A percentile compares a stretch with the other conserved stretches of the same genome.
phyloP scores from a whole-genome alignment of 1,140 invertebrate species.

The Cydia strobilella region DNA sequence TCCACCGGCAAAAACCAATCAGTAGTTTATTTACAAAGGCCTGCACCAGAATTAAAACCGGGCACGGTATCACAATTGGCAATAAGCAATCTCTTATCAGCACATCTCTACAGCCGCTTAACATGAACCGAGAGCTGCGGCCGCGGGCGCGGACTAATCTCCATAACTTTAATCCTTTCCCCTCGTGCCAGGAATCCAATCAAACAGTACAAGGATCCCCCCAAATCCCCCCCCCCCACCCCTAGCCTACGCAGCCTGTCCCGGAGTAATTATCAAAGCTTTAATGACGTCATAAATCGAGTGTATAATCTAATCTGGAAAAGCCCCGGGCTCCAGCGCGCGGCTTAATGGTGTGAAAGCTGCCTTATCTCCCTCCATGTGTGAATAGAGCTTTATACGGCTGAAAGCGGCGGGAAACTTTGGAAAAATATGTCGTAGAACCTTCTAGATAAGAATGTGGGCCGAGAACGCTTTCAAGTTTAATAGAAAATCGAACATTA shows the following conservation, averaged over 20 bases:
- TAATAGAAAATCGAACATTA: conserved; percentile 80
- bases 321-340: conserved; percentile 78
- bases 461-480: conserved; percentile 77
- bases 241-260: conserved; percentile 77
- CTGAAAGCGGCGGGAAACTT: conserved; percentile 79
- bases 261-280: conserved; percentile 81
- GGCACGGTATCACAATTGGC: conserved; percentile 75
- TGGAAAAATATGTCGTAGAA: conserved; percentile 79
- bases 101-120: conserved; percentile 77
- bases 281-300: conserved; percentile 81
- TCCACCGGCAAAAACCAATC: conserved; percentile 51
- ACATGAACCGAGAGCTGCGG: conserved; percentile 71
- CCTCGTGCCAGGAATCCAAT: conserved; percentile 79
- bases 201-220: conserved; percentile 76
- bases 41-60: conserved; percentile 72
- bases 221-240: conserved; percentile 37
- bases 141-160: conserved; percentile 77
- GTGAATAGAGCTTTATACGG: conserved; percentile 79
- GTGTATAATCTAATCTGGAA: conserved; percentile 82
- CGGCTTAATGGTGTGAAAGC: conserved; percentile 80
- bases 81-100: conserved; percentile 79
- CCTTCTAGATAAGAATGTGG: conserved; percentile 78
- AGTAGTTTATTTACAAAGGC: conserved; percentile 65
- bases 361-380: conserved; percentile 79
- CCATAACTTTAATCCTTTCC: conserved; percentile 80